These are phyloP conservation scores for Aphaenogaster rudis DNA, from an alignment of 1,140 invertebrate species.

Conservation along the genomic window DNA sequence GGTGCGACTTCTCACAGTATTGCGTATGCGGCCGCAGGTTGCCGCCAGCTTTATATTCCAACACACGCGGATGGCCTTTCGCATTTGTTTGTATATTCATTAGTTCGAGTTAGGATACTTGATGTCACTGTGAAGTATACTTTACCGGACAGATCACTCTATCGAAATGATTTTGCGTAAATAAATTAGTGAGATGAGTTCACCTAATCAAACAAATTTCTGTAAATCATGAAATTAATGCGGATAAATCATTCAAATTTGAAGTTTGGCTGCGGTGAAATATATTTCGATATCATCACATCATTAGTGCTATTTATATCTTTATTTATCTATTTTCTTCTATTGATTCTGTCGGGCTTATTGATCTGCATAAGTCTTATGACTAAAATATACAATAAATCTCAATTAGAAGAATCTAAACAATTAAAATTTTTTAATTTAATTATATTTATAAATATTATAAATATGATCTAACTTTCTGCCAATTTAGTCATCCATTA, in stretches of 20 bases:
- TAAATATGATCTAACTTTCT: neutral
- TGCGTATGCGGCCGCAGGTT: constrained; percentile 32
- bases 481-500: neutral
- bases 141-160: neutral
- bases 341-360: neutral
- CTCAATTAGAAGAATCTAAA: neutral
- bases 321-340: constrained; percentile 14
- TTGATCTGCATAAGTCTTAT: neutral
- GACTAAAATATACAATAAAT: neutral
- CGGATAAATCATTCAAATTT: neutral
- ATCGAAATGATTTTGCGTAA: neutral
- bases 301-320: neutral
- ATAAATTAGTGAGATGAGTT: constrained; percentile 1
- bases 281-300: neutral
- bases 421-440: neutral
- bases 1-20: constrained; percentile 42
- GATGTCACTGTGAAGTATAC: neutral
- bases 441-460: neutral
- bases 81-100: constrained; percentile 52
- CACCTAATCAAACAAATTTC: constrained; percentile 12
- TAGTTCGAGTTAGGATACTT: constrained; percentile 15
- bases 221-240: constrained; percentile 21
- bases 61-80: constrained; percentile 29
- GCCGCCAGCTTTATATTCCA: constrained; percentile 37
- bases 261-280: neutral